Evolutionary conservation across 1,140 invertebrate genomes (phyloP), one percentile per base, ranked within the genome.

Genomic region (Campodea augens): DNA sequence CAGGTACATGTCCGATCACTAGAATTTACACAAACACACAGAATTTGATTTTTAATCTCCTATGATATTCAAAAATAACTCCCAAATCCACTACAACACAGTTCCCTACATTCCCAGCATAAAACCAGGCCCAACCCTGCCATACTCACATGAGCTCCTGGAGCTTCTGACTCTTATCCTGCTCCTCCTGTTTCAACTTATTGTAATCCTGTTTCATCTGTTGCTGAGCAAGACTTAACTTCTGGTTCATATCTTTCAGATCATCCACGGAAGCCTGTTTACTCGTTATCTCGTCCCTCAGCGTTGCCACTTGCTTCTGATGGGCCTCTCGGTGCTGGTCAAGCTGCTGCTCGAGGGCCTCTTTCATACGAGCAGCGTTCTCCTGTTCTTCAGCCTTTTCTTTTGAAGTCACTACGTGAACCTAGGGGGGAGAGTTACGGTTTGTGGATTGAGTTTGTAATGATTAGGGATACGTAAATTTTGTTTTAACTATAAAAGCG

Each of bases 171-270:
- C 86, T 87, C 65, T 98, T 97, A 51, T 96, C 90, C 38, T 77
- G 70, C 62, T 98, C 92, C 57, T 98, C 93, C 57, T 80, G 73
- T 60, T 92, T 92, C 50, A 98, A 65, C 59, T 87, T 87, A 52
- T 98, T 91, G 65, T 93, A 92, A 65, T 98, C 93, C 51, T 78
- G 72, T 55, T 89, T 81, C 57, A 98, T 72, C 62, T 96, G 88
- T 55, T 98, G 89, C 56, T 90, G 81, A 3, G 89, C 84, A 52
- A 98, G 63, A 24, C 77, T 77, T 58, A 95, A 70, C 61, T 96
- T 93, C 68, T 97, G 92, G 64, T 92, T 89, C 36, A 81, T 72
- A 62, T 97, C 91, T 72, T 89, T 95, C 46, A 98, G 75, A 57
- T 92, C 78, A 58, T 87, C 84, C 60, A 97, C 79, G 51, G 81